phyloP scores from a whole-genome alignment of 2,888 invertebrate species.

The Galeruca laticollis region DNA sequence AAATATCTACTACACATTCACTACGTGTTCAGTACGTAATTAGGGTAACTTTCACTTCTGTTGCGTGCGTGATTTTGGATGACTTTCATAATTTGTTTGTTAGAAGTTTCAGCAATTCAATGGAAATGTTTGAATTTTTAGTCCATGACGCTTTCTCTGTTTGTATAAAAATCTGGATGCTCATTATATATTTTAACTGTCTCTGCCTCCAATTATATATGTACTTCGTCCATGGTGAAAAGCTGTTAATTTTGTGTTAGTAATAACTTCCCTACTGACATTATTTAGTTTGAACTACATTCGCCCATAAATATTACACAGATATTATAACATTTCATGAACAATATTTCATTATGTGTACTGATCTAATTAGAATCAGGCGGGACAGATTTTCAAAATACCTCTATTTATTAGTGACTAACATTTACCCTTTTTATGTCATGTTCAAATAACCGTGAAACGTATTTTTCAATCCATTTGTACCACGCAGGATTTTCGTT shows the following conservation, averaged over 20 bases:
- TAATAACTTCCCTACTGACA: not conserved
- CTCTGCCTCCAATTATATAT: too few relatives aligned
- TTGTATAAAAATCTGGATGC: too few relatives aligned
- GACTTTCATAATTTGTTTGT: too few relatives aligned
- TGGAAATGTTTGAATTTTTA: too few relatives aligned
- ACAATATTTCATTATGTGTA: slow-evolving; percentile 1
- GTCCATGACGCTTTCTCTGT: too few relatives aligned
- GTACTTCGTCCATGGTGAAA: not conserved
- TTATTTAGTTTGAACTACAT: not conserved
- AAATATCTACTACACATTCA: too few relatives aligned
- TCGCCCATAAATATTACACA: slow-evolving; percentile 1
- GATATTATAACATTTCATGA: not conserved
- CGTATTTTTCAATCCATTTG: not conserved
- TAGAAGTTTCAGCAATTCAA: too few relatives aligned
- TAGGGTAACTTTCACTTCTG: too few relatives aligned
- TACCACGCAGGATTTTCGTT: not conserved
- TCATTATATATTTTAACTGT: too few relatives aligned
- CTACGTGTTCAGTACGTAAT: too few relatives aligned
- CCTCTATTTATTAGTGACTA: not conserved
- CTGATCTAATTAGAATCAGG: not conserved
- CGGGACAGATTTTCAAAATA: slow-evolving; percentile 3
- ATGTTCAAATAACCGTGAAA: not conserved
- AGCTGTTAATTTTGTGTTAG: not conserved
- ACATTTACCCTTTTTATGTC: slow-evolving; percentile 8
- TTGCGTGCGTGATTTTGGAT: too few relatives aligned